Percentiles rank a stretch among this genome's conserved stretches.
Conservation (phyloP, 2,797 vertebrate genomes). For the Phyllotis vaccarum region DNA sequence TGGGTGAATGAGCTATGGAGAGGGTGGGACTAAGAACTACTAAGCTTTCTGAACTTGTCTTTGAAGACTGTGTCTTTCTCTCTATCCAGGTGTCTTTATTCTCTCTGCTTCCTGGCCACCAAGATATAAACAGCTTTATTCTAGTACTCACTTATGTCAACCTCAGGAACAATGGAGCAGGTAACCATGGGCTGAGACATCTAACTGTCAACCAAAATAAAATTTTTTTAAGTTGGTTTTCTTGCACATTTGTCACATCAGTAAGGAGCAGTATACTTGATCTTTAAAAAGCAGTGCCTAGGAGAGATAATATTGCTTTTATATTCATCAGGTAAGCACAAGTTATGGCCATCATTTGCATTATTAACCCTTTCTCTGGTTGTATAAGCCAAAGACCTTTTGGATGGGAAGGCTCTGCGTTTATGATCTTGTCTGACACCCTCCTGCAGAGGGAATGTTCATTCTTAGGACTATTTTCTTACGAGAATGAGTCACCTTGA, state of each 20-base stretch:
- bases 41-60: too few relatives aligned
- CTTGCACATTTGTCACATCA: neutral
- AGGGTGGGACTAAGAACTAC: neutral
- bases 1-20: neutral
- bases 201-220: neutral
- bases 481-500: conserved; percentile 3
- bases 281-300: neutral
- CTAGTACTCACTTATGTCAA: neutral
- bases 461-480: conserved; percentile 36
- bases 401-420: neutral
- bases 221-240: neutral
- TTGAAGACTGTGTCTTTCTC: neutral
- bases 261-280: neutral
- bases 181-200: neutral
- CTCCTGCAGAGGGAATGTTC: neutral
- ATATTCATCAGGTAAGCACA: neutral
- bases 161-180: neutral
- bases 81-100: neutral
- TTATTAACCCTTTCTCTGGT: neutral
- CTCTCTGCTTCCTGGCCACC: neutral
- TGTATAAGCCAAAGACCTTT: neutral
- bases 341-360: neutral
- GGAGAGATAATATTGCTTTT: neutral
- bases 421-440: neutral
- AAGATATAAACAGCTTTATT: neutral